Conservation (phyloP, 2,888 invertebrate genomes). For the Drosophila recens region DNA sequence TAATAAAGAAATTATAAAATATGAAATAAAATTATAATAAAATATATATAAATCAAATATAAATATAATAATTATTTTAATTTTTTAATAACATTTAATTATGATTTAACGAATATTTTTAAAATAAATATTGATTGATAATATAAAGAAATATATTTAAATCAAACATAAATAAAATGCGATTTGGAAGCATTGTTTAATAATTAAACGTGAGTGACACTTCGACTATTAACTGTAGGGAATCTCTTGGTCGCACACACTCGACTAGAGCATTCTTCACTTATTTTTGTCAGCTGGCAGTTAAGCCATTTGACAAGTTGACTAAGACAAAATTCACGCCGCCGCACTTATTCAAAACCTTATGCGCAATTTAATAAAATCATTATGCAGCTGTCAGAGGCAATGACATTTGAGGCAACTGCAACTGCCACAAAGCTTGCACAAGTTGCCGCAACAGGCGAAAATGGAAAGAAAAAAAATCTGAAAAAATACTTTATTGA, state of each 20-base stretch:
- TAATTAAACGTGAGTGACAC: no score
- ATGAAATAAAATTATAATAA: no score
- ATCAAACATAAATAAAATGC: no score
- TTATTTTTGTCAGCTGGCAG: conserved; percentile 40
- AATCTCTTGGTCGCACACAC: neutral
- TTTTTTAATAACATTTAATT: no score
- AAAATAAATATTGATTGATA: no score
- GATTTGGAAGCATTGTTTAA: no score
- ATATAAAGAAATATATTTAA: no score
- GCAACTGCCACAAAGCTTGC: conserved; percentile 48
- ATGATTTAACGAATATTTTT: no score
- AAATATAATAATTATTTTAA: no score
- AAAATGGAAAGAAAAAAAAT: neutral
- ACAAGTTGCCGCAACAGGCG: conserved; percentile 38
- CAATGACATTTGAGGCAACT: conserved; percentile 68
- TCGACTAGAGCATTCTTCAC: conserved; percentile 32
- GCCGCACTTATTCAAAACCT: conserved; percentile 65
- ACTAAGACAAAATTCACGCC: conserved; percentile 64
- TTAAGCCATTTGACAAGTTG: conserved; percentile 64
- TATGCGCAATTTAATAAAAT: conserved; percentile 75
- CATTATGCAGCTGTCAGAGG: conserved; percentile 74
- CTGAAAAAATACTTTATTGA: conserved; percentile 66
- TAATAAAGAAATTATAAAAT: no score
- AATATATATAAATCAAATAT: no score
- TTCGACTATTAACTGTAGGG: conserved; percentile 4